Percentiles rank a stretch among this genome's conserved stretches.
Conservation (phyloP, 2,113 vertebrate species). For the Laticauda laticaudata region DNA sequence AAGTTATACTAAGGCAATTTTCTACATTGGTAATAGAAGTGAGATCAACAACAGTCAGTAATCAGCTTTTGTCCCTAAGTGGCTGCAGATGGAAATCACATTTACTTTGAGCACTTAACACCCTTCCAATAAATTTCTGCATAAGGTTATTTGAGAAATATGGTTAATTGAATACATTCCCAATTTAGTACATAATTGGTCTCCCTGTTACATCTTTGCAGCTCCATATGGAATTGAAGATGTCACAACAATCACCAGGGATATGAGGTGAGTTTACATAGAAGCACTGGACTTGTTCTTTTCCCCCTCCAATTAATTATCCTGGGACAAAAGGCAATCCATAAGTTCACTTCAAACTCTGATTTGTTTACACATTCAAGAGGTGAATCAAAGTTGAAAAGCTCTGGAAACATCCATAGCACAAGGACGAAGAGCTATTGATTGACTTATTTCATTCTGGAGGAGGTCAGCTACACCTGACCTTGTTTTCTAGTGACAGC, state of each 20-base stretch:
- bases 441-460: neutral
- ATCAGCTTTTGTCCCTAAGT: neutral
- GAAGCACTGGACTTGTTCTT: neutral
- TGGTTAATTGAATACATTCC: constrained; percentile 46
- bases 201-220: constrained; percentile 58
- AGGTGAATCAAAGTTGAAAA: constrained; percentile 21
- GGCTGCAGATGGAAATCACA: neutral
- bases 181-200: constrained; percentile 63
- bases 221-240: constrained; percentile 58
- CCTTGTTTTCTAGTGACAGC: neutral
- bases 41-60: neutral
- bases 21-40: neutral
- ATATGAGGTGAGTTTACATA: neutral
- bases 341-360: constrained; percentile 8
- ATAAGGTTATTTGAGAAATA: constrained; percentile 3
- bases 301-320: constrained; percentile 9
- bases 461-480: neutral
- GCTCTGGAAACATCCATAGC: neutral
- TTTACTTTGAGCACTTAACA: neutral
- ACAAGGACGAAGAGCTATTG: neutral
- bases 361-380: constrained; percentile 19
- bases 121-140: neutral
- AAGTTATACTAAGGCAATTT: neutral
- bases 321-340: neutral
- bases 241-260: constrained; percentile 26